Evolutionary conservation across 2,888 invertebrate genomes (phyloP).

Genomic region (Thysanoteuthis rhombus): DNA sequence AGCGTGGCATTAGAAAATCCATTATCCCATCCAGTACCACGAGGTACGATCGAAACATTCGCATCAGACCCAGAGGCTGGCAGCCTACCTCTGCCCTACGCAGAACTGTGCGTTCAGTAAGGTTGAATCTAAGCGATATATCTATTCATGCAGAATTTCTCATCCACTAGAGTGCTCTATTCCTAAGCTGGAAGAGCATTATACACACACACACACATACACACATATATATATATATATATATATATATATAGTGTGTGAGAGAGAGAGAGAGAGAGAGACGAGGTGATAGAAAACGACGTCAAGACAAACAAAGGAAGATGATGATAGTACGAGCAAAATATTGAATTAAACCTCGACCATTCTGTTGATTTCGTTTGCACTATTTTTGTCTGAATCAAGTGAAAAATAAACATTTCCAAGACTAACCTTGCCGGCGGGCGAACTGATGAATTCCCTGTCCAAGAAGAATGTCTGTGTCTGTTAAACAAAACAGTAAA

Average conservation of each 20-base stretch:
- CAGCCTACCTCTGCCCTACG: too few species aligned
- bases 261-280: not conserved
- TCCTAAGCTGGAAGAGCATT: too few species aligned
- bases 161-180: too few species aligned
- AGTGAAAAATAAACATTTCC: not conserved
- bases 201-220: too few species aligned
- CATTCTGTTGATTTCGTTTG: not conserved
- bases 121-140: too few species aligned
- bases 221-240: not conserved
- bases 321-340: not conserved
- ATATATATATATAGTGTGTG: too few species aligned
- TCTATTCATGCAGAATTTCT: too few species aligned
- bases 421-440: not conserved
- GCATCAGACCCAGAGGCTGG: too few species aligned
- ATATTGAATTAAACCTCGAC: not conserved
- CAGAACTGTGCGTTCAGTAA: too few species aligned
- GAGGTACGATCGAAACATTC: too few species aligned
- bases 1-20: too few species aligned
- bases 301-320: not conserved
- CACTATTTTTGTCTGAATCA: not conserved
- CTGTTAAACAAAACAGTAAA: not conserved
- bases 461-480: not conserved
- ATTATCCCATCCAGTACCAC: too few species aligned
- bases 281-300: not conserved
- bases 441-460: not conserved